A percentile compares a stretch with the other conserved stretches of the same genome.
phyloP scores from a whole-genome alignment of 2,113 vertebrate genomes.

The Chinchilla lanigera region DNA sequence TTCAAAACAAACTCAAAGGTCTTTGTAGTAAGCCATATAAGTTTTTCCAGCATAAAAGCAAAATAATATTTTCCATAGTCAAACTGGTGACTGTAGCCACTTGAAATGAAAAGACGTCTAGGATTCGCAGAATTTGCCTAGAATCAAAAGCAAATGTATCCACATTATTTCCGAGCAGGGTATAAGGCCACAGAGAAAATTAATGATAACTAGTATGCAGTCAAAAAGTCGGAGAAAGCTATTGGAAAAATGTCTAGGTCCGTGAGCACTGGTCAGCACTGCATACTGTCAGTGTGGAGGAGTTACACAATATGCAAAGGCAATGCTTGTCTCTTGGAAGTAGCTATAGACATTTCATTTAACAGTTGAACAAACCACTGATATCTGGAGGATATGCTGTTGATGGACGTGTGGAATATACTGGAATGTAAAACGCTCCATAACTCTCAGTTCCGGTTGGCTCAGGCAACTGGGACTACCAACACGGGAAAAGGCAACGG shows the following conservation, averaged over 20 bases:
- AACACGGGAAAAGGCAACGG: not conserved
- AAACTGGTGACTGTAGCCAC: not conserved
- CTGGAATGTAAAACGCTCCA: not conserved
- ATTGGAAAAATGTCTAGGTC: not conserved
- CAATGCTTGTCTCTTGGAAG: not conserved
- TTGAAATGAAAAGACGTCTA: not conserved
- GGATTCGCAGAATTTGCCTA: too few relatives aligned
- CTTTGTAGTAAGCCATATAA: not conserved
- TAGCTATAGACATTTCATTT: not conserved
- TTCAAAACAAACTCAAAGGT: slow-evolving; percentile 27
- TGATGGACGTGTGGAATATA: not conserved
- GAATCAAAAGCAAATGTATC: not conserved
- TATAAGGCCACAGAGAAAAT: not conserved
- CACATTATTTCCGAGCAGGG: not conserved
- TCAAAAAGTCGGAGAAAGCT: not conserved
- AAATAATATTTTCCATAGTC: not conserved
- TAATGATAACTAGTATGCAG: not conserved
- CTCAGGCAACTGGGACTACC: not conserved
- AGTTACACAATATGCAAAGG: not conserved
- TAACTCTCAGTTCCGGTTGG: not conserved
- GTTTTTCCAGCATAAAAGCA: not conserved
- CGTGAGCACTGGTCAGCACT: not conserved
- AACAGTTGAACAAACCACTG: not conserved
- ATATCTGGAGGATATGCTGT: not conserved
- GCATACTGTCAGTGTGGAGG: not conserved